A percentile compares a stretch with the other conserved stretches of the same genome.
These are phyloP conservation scores for Tenthredo livida DNA, from an alignment of 2,888 invertebrate genomes.

Conservation along the genomic window DNA sequence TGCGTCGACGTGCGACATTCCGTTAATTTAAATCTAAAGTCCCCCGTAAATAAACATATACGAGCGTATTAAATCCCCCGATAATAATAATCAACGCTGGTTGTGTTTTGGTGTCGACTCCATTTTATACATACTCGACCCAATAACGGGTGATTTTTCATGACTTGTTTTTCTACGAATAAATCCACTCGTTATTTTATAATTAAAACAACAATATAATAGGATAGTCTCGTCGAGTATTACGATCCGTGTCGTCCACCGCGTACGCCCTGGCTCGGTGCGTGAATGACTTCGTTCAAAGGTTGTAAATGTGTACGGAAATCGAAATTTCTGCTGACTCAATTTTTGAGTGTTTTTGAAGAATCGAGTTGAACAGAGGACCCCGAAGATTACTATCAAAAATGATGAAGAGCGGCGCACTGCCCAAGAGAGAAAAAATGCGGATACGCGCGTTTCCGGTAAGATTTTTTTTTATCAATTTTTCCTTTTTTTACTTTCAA, in stretches of 20 bases:
- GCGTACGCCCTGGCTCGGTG: conserved; percentile 59
- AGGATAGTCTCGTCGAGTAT: conserved; percentile 18
- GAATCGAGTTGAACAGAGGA: conserved; percentile 53
- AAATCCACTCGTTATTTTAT: conserved; percentile 48
- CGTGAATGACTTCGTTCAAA: conserved; percentile 60
- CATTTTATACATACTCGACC: conserved; percentile 35
- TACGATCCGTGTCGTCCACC: conserved; percentile 55
- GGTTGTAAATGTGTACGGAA: conserved; percentile 68
- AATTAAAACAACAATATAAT: conserved; percentile 19
- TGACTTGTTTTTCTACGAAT: conserved; percentile 58
- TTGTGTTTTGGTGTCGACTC: conserved; percentile 50
- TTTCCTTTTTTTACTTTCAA: not conserved
- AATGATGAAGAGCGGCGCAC: conserved; percentile 87
- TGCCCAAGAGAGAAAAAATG: conserved; percentile 97
- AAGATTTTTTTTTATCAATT: conserved; percentile 79
- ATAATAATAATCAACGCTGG: conserved; percentile 29
- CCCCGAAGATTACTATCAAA: conserved; percentile 67
- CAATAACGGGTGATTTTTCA: conserved; percentile 53
- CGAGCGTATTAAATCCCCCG: conserved; percentile 9
- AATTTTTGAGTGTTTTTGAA: conserved; percentile 56
- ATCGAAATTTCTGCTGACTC: conserved; percentile 57
- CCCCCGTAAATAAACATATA: conserved; percentile 5
- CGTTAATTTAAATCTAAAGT: not conserved
- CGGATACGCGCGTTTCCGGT: conserved; percentile 98
- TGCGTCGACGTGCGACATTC: not conserved